Evolutionary conservation across 2,888 invertebrate species (phyloP), one percentile per base, ranked within the genome.

Genomic region (Deilephila porcellus): DNA sequence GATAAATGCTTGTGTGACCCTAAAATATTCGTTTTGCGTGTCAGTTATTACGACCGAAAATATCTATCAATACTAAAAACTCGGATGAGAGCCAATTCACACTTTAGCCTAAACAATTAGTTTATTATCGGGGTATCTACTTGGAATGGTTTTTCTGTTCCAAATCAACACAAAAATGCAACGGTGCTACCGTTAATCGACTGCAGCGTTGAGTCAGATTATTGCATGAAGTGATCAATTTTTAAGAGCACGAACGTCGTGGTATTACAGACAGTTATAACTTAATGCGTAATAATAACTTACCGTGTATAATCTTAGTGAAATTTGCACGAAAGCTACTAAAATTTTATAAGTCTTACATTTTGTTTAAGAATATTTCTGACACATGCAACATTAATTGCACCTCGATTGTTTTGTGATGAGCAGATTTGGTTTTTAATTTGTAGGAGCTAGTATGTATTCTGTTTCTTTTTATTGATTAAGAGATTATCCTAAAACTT

Each of bases 201-300:
- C 75, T 71, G 76, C 71, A 75, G 74, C 75, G 71, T 76, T 79
- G 62, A 63, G 56, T 62, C 62, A 77, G 70, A 75, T 62, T 77
- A 75, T 82, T 81, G 82, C 81, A 79, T 80, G 80, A 79, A 76
- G 77, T 73, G 72, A 80, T 80, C 76, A 81, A 80, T 81, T 80
- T 74, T 73, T 73, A 70, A 79, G 63, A 79, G 74, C 80, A 81
- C 79, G 80, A 80, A 67, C 74, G 74, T 71, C 72, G 37, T 63
- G 71, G 37, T 71, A 56, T 73, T 62, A 73, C 70, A 67, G 71
- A 79, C 80, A 76, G 80, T 80, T 80, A 80, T 80, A 76, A 82
- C 76, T 79, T 84, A 82, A 82, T 82, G 78, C 71, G 76, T 78
- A 79, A 80, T 78, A 78, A 79, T 52, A 67, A 67, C 52, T 67